Evolutionary conservation across 2,888 invertebrate species (phyloP), one percentile per base, ranked within the genome.

Genomic region (Sussaba pulchella): DNA sequence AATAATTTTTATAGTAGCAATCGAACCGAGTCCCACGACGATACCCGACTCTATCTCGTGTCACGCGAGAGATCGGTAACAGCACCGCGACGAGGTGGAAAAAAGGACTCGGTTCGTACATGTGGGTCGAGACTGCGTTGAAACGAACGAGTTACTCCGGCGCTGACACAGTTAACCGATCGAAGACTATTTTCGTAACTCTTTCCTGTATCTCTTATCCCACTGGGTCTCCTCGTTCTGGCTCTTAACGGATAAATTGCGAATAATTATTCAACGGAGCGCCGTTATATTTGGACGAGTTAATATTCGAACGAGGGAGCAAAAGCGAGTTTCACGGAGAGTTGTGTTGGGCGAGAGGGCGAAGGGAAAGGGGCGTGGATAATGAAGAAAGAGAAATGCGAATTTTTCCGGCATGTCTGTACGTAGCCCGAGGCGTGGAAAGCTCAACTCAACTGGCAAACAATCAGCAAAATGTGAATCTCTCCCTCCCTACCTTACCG

Each of bases 1-100:
- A 81, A 81, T 81, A 76, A 77, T 81, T 83, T 81, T 81, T 72
- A 81, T 76, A 79, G 78, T 70, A 21, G 76, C 69, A 52, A 39
- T 54, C 50, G 59, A 72, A 75, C 45, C 69, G 57, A 41, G 73
- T 14, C 31, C 61, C 52, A 59, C 73, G 52, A 45, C 72, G 76
- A 41, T 47, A n/a, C 67, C 24, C 59, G 57, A 72, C 52, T 59
- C 45, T 54, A 50, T 70, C 66, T 69, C 39, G 54, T 70, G 76
- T 79, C 80, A 77, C 77, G 79, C 80, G 74, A 82, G 75, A 64
- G 69, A 82, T 59, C 70, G 61, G 61, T 43, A 73, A 54, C 43
- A 47, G 57, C 6, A 31, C 41, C 41, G 50, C 54, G 47, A 61
- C 39, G 24, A 21, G n/a, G n/a, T n/a, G 36, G 52, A 52, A 24